Base-by-base conservation (phyloP, 2,888 invertebrate species). In the Phyllotreta cruciferae region DNA sequence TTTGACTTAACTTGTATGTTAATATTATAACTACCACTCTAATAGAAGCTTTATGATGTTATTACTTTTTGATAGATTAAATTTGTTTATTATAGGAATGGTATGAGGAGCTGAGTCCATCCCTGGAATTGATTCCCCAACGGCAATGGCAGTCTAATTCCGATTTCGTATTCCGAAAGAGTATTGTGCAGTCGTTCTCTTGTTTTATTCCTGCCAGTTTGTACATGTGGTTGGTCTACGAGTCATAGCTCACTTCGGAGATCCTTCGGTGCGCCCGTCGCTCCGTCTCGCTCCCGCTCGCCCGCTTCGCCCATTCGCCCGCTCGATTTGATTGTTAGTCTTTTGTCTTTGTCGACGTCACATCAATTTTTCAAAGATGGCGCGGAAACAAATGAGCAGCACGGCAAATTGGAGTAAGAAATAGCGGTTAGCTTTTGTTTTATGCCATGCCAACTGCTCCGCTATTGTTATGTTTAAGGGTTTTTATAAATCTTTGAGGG, bases 401-500 rank as follows among this genome's bases (percentile, higher is more conserved):
- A 71, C 79, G 78, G 77, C 77, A 81, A 82, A 81, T 82, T 81
- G 81, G 77, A 80, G 80, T 81, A 81, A 82, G 82, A 80, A 81
- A 81, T 81, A 81, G 82, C 81, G 81, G 82, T 81, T 80, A 80
- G 79, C 78, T 80, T 78, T 80, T 81, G 80, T 81, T 81, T 81
- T 81, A 81, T 80, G 79, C 79, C 75, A 79, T 77, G 79, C 80
- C 79, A 80, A 80, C 79, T 79, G 79, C 79, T 76, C 72, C 75
- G 75, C 78, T 77, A 78, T 80, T 80, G 79, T 80, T 79, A 79
- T 76, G 79, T 79, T 78, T 78, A 71, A 71, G 76, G 78, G 78
- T 77, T 77, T 75, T 75, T 74, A 75, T 78, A 74, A 78, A 78
- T 78, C 73, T 75, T 77, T 77, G 71, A 76, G 67, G 70, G 70